Percentiles rank a stretch among this genome's conserved stretches.
phyloP scores from a whole-genome alignment of 2,797 vertebrate species.

The Phalanger gymnotis region DNA sequence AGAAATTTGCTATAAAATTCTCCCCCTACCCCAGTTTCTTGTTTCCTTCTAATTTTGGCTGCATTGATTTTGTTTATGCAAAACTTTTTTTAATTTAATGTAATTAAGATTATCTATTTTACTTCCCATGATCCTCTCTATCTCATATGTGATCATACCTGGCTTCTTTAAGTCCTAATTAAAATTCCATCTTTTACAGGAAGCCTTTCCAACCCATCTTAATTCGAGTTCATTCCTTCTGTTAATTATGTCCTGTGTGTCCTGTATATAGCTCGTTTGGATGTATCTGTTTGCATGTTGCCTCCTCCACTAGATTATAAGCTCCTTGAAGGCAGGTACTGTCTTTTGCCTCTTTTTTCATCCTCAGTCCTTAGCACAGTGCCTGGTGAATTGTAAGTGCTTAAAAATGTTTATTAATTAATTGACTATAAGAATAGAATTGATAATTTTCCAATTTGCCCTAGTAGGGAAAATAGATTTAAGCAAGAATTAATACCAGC shows the following conservation, averaged over 20 bases:
- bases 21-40: neutral
- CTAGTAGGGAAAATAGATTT: neutral
- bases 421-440: neutral
- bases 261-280: neutral
- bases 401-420: neutral
- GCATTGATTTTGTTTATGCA: neutral
- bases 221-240: neutral
- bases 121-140: neutral
- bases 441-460: neutral
- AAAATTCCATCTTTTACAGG: neutral
- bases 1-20: neutral
- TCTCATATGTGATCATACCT: neutral
- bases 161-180: neutral
- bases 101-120: neutral
- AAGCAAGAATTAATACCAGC: neutral
- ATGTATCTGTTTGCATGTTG: neutral
- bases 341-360: neutral
- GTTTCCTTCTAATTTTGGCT: neutral
- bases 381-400: neutral
- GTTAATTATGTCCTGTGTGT: neutral
- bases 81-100: neutral
- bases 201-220: neutral
- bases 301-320: neutral
- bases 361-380: neutral
- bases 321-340: neutral